phyloP scores from a whole-genome alignment of 2,113 vertebrate species.

The Nematolebias whitei region DNA sequence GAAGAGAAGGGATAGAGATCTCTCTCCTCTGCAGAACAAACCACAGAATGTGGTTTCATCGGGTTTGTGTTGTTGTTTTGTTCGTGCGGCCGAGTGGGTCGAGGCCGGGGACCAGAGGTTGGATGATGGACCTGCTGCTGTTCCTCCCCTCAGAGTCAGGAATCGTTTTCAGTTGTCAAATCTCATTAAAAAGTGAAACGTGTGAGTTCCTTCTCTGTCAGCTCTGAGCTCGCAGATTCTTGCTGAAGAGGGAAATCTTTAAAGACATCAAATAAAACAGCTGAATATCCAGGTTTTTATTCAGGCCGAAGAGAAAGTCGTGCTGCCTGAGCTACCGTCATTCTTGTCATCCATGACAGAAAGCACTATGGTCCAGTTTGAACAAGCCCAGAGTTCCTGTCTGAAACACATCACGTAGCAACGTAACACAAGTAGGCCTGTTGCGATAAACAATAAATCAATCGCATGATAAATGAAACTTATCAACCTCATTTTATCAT shows the following conservation, averaged over 20 bases:
- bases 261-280: conserved; percentile 1
- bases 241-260: conserved; percentile 2
- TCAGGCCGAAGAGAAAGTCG: not conserved
- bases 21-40: conserved; percentile 29
- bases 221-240: not conserved
- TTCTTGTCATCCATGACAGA: no score
- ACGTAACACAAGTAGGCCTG: no score
- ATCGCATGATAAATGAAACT: no score
- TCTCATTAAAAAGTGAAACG: conserved; percentile 3
- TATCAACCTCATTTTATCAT: no score
- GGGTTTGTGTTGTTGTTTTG: conserved; percentile 24
- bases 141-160: not conserved
- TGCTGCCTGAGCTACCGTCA: no score
- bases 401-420: no score
- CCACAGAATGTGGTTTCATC: conserved; percentile 17
- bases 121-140: not conserved
- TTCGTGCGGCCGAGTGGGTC: conserved; percentile 12
- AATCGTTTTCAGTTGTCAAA: not conserved
- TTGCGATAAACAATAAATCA: no score
- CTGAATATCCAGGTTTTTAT: conserved; percentile 4
- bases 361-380: no score
- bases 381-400: no score
- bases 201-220: not conserved
- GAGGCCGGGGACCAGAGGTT: not conserved
- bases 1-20: conserved; percentile 34